phyloP scores from a whole-genome alignment of 2,797 vertebrate species.

The Limnodromus scolopaceus region DNA sequence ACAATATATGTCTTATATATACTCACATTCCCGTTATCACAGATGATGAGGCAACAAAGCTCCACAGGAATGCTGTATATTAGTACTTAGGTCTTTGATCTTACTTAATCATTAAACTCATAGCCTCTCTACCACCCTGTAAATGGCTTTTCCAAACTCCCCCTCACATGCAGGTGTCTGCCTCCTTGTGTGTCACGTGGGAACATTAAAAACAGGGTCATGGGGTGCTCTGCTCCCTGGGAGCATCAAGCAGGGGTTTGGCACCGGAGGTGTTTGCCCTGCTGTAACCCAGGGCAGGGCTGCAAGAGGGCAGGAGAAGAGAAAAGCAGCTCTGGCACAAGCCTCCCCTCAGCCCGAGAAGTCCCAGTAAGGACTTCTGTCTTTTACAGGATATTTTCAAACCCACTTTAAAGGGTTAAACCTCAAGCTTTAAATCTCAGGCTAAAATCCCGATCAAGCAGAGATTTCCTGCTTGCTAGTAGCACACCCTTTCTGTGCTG shows the following conservation, averaged over 20 bases:
- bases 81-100: not conserved
- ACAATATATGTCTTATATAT: not conserved
- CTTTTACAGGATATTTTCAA: not conserved
- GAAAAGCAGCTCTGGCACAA: not conserved
- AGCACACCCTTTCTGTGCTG: not conserved
- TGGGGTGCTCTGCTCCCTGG: fast-evolving
- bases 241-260: not conserved
- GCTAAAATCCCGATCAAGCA: not conserved
- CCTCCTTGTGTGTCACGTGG: fast-evolving
- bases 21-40: not conserved
- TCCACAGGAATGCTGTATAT: not conserved
- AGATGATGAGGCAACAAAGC: not conserved
- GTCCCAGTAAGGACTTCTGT: too few relatives aligned
- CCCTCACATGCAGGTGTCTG: fast-evolving
- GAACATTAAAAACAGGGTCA: not conserved
- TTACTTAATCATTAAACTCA: not conserved
- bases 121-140: too few relatives aligned
- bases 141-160: not conserved
- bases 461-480: not conserved
- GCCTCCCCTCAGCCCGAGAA: not conserved
- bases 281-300: not conserved
- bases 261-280: fast-evolving
- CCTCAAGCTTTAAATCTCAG: not conserved
- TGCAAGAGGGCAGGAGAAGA: not conserved
- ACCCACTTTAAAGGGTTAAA: not conserved